Evolutionary conservation across 1,140 invertebrate genomes (phyloP).

Genomic region (Eriosoma lanigerum): DNA sequence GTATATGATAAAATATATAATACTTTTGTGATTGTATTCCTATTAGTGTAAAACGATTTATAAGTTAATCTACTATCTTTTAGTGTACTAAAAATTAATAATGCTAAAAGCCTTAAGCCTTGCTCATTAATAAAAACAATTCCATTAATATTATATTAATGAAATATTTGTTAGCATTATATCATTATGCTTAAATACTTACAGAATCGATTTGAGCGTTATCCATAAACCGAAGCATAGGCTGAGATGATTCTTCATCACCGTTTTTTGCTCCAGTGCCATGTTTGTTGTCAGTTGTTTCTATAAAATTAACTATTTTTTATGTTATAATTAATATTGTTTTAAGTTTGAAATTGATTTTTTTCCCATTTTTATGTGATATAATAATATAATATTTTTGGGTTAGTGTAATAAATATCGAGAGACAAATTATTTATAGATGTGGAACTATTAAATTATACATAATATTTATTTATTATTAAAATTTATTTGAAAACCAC

Average conservation of each 20-base stretch:
- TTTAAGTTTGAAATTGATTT: background rate
- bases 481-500: too few species aligned
- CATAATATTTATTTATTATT: too few species aligned
- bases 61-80: too few species aligned
- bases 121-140: too few species aligned
- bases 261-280: constrained; percentile 18
- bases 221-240: constrained; percentile 46
- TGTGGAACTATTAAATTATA: too few species aligned
- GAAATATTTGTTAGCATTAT: too few species aligned
- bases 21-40: too few species aligned
- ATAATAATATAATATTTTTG: background rate
- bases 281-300: constrained; percentile 27
- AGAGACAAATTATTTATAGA: background rate
- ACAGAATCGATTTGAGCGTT: constrained; percentile 48
- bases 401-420: background rate
- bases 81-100: too few species aligned
- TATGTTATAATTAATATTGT: constrained; percentile 20
- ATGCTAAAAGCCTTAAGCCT: too few species aligned
- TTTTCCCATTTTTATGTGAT: background rate
- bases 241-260: constrained; percentile 31
- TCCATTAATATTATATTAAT: too few species aligned
- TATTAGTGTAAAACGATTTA: too few species aligned
- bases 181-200: background rate
- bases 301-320: constrained; percentile 47
- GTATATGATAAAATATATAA: too few species aligned